Evolutionary conservation across 2,888 invertebrate genomes (phyloP).

Genomic region (Apodemia zela): DNA sequence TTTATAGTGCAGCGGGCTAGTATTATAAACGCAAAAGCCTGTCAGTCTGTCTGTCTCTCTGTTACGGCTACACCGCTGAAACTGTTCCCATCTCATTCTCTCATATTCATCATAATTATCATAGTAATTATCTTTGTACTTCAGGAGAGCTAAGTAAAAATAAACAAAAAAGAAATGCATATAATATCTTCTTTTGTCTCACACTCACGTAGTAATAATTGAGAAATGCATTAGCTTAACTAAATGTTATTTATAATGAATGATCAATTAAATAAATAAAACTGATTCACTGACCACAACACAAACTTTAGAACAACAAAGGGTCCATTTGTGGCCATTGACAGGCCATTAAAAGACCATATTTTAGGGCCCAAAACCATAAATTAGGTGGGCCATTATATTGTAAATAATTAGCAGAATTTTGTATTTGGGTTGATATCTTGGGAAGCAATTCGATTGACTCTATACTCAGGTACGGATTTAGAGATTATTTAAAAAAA

Average conservation of each 20-base stretch:
- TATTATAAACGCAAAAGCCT: too few relatives aligned
- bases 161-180: too few relatives aligned
- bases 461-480: conserved; percentile 8
- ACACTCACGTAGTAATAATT: background rate
- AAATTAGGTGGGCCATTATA: conserved; percentile 40
- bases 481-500: background rate
- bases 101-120: too few relatives aligned
- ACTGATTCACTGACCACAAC: conserved; percentile 30
- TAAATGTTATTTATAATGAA: background rate
- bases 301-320: conserved; percentile 29
- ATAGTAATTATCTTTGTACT: too few relatives aligned
- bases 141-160: too few relatives aligned
- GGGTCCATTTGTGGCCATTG: conserved; percentile 49
- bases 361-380: conserved; percentile 48
- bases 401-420: conserved; percentile 22
- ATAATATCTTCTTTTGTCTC: too few relatives aligned
- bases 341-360: conserved; percentile 55
- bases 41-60: too few relatives aligned
- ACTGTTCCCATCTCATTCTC: too few relatives aligned
- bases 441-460: conserved; percentile 6
- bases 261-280: conserved; percentile 25
- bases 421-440: conserved; percentile 17
- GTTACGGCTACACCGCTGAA: too few relatives aligned
- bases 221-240: conserved; percentile 17
- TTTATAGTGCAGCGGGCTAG: too few relatives aligned